These are phyloP conservation scores for Hippopotamyrus pictus DNA, from an alignment of 2,797 vertebrate genomes.

Conservation along the genomic window DNA sequence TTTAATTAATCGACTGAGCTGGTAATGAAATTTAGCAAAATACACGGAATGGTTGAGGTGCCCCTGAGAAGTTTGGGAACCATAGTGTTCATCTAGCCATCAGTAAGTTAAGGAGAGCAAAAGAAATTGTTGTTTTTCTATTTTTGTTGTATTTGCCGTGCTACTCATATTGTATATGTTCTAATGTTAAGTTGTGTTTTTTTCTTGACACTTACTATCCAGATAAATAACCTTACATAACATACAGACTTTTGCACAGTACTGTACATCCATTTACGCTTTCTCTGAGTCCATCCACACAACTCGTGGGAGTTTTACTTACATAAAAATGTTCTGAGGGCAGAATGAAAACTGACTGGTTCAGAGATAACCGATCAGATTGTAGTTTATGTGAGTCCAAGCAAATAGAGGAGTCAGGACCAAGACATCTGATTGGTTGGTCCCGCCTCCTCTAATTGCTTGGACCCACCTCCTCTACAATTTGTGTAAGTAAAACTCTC, in stretches of 20 bases:
- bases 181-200: background rate
- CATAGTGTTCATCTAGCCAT: background rate
- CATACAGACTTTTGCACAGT: background rate
- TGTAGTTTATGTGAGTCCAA: background rate
- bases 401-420: background rate
- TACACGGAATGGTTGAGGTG: background rate
- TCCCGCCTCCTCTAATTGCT: background rate
- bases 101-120: background rate
- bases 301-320: background rate
- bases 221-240: background rate
- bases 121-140: background rate
- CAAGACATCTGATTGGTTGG: background rate
- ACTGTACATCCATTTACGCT: background rate
- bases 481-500: background rate
- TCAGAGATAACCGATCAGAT: background rate
- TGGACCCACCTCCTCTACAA: background rate
- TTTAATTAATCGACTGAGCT: background rate
- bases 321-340: background rate
- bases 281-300: background rate
- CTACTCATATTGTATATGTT: background rate
- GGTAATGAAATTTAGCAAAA: background rate
- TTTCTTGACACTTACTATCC: background rate
- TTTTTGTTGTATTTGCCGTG: background rate
- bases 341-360: background rate
- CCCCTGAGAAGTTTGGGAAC: background rate